Evolutionary conservation across 2,797 vertebrate species (phyloP), one percentile per base, ranked within the genome.

Genomic region (Rhinogobio ventralis): DNA sequence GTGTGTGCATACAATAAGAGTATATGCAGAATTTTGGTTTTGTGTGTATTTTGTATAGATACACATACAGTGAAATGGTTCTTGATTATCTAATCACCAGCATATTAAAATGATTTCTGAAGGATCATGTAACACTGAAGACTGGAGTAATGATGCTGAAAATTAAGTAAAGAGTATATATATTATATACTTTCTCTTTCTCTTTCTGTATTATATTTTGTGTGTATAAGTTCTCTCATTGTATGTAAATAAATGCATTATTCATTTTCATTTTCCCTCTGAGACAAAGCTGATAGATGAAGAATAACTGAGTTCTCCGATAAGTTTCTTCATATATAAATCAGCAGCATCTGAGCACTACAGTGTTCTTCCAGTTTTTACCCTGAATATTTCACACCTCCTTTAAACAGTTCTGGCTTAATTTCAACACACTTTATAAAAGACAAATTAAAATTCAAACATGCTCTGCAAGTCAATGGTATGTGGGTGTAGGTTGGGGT

Each of bases 401-500:
- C 13, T 42, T 74, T 81, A 42, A 62, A 74, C 60, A 19, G 49
- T 46, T 55, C 79, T 73, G 75, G 39, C 46, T 49, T 79, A 74
- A 68, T 75, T 79, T 69, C 45, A 57, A 9, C 60, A 33, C 46
- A n/a, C 67, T 42, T 25, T 83, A 42, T 73, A 82, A 68, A 49
- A 55, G 42, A 72, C 17, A 39, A 87, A 60, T 14, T 68, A 4
- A 19, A 46, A 49, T 60, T 53, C 42, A 28, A 60, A 66, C 17
- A 13, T 74, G 55, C 62, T 75, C 25, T 9, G 45, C 39, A n/a
- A 49, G 85, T 79, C n/a, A 74, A 62, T 57, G 55, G n/a, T 77
- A 67, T 60, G 71, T 53, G 83, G 73, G 78, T 81, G 72, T 62
- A 36, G 20, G 78, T n/a, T 62, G 46, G 46, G 86, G 85, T 83